Conservation (phyloP, 2,888 invertebrate species). For the Allygus modestus region DNA sequence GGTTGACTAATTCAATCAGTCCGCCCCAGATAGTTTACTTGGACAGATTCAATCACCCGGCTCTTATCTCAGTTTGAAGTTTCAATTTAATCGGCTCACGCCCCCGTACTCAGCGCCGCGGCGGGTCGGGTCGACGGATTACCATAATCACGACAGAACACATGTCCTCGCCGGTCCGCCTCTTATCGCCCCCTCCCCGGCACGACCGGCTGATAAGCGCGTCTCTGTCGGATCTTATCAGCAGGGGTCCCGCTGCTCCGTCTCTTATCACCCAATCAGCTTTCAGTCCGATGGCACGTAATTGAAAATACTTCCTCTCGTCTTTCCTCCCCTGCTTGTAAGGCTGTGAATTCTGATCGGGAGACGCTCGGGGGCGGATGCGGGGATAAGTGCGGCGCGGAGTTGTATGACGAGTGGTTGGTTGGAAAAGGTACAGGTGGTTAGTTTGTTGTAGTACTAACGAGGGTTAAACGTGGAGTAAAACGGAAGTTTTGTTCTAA, state of each 20-base stretch:
- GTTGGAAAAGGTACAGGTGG: no score
- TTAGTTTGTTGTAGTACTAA: no score
- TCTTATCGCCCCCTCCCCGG: background rate
- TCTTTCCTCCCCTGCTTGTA: slow-evolving; percentile 38
- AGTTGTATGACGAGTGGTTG: no score
- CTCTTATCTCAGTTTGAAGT: slow-evolving; percentile 51
- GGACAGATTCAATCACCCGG: slow-evolving; percentile 12
- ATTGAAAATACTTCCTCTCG: slow-evolving; percentile 47
- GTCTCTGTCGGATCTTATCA: slow-evolving; percentile 38
- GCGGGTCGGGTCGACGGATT: slow-evolving; percentile 38
- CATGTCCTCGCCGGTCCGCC: slow-evolving; percentile 32
- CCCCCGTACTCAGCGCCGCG: slow-evolving; percentile 6
- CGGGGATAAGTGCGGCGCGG: background rate
- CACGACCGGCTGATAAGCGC: background rate
- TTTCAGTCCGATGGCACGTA: slow-evolving; percentile 41
- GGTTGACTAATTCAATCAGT: slow-evolving; percentile 7
- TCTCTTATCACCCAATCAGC: slow-evolving; percentile 39
- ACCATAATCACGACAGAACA: slow-evolving; percentile 38
- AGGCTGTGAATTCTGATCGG: slow-evolving; percentile 10
- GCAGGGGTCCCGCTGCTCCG: background rate
- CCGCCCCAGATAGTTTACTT: background rate
- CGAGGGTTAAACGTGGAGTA: no score
- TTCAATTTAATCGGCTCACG: slow-evolving; percentile 52
- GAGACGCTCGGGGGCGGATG: background rate
- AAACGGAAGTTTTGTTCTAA: no score